Conservation (phyloP, 2,113 vertebrate species). For the Picathartes gymnocephalus region DNA sequence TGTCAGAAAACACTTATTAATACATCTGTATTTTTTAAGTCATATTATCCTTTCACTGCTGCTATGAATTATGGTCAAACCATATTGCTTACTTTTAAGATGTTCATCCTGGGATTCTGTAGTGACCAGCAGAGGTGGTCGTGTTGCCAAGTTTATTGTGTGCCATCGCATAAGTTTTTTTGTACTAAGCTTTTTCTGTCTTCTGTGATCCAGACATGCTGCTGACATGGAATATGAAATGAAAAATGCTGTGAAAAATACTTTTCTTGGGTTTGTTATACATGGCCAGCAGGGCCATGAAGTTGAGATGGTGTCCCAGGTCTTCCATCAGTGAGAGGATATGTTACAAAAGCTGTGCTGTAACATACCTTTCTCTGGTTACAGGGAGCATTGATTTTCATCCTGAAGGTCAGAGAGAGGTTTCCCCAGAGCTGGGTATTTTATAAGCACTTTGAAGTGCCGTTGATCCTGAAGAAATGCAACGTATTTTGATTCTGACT, state of each 20-base stretch:
- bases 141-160: neutral
- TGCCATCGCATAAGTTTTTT: neutral
- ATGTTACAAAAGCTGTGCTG: neutral
- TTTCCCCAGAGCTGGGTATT: neutral
- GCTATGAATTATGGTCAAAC: neutral
- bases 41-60: neutral
- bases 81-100: neutral
- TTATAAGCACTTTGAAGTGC: neutral
- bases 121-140: neutral
- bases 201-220: neutral
- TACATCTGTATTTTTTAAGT: neutral
- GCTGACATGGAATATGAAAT: neutral
- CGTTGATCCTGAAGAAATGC: neutral
- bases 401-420: neutral
- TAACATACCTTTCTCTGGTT: neutral
- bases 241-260: no score
- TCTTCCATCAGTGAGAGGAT: neutral
- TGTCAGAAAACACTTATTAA: neutral
- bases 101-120: neutral
- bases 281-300: neutral
- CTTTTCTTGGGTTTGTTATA: neutral
- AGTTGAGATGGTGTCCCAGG: neutral
- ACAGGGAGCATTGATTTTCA: neutral
- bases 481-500: neutral
- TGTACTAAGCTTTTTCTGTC: neutral